Evolutionary conservation across 2,113 vertebrate species (phyloP).

Genomic region (Tympanuchus pallidicinctus): DNA sequence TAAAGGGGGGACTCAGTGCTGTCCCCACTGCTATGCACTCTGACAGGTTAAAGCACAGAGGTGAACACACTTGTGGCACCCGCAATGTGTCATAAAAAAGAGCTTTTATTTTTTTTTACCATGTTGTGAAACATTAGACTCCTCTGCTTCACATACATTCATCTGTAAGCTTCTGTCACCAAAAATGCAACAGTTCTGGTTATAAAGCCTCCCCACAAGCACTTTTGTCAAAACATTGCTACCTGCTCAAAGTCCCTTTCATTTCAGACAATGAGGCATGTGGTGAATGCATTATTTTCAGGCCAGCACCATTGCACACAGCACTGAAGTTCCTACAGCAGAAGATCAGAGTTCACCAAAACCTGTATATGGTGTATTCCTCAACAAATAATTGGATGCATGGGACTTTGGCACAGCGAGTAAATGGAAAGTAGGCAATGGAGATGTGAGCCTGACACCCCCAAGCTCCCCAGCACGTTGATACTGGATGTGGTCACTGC

Average conservation of each 20-base stretch:
- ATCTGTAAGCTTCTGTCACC: slow-evolving; percentile 1
- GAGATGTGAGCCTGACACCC: neutral
- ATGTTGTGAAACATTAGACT: slow-evolving; percentile 15
- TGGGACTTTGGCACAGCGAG: neutral
- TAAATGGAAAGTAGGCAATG: rapidly evolving
- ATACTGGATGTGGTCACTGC: neutral
- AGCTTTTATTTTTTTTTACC: neutral
- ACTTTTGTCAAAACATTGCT: neutral
- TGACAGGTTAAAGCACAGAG: slow-evolving; percentile 8
- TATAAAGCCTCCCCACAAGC: neutral
- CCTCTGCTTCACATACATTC: neutral
- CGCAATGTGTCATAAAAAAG: neutral
- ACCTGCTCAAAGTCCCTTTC: neutral
- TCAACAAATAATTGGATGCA: neutral
- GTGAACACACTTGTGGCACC: neutral
- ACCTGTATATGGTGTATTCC: neutral
- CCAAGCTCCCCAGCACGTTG: neutral
- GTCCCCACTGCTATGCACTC: neutral
- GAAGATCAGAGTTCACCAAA: neutral
- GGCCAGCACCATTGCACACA: rapidly evolving
- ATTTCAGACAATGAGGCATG: neutral
- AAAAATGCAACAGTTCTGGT: neutral
- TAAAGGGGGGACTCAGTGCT: slow-evolving; percentile 10
- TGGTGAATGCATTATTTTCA: neutral
- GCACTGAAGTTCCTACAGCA: neutral